Percentiles rank a stretch among this genome's conserved stretches.
Conservation (phyloP, 2,797 vertebrate genomes). For the Aratinga solstitialis region DNA sequence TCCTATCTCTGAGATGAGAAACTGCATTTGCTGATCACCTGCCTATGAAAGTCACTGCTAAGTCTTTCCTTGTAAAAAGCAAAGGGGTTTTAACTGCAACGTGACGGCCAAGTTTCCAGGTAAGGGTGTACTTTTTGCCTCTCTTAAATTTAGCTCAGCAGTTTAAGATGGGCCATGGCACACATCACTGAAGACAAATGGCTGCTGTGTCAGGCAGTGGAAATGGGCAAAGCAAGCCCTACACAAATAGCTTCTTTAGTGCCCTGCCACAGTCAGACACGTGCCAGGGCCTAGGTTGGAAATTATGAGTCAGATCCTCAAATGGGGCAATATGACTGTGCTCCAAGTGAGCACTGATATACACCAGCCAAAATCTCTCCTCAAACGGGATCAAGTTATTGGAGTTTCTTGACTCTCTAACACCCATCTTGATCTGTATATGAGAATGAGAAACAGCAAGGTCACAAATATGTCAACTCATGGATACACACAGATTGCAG, state of each 20-base stretch:
- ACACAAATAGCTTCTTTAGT: not conserved
- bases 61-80: not conserved
- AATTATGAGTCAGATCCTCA: constrained; percentile 36
- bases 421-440: not conserved
- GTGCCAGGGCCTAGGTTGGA: constrained; percentile 25
- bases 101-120: not conserved
- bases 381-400: constrained; percentile 23
- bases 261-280: constrained; percentile 24
- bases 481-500: constrained; percentile 71
- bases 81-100: not conserved
- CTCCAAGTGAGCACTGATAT: constrained; percentile 50
- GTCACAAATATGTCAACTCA: constrained; percentile 40
- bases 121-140: constrained; percentile 8
- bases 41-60: not conserved
- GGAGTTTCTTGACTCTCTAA: constrained; percentile 12
- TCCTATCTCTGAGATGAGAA: constrained; percentile 9
- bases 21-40: not conserved
- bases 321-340: constrained; percentile 4
- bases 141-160: constrained; percentile 12
- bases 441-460: constrained; percentile 5
- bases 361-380: not conserved
- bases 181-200: not conserved
- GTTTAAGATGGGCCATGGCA: not conserved
- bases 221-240: not conserved
- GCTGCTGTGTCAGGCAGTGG: not conserved